Evolutionary conservation across 2,888 invertebrate species (phyloP).

Genomic region (Myopa testacea): DNA sequence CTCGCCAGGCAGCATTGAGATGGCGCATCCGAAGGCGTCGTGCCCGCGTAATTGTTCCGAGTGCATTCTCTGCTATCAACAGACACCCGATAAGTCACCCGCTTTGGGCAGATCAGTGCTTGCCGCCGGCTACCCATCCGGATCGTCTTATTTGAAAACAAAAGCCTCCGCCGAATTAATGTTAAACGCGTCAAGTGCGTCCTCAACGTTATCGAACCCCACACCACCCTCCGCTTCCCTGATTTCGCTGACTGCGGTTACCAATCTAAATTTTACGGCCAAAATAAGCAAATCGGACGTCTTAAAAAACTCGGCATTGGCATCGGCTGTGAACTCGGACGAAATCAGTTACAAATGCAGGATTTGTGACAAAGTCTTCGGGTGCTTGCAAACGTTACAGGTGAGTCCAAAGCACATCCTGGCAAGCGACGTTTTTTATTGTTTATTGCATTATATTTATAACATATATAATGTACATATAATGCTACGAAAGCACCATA

Average conservation of each 20-base stretch:
- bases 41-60: conserved; percentile 59
- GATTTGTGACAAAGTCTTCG: conserved; percentile 68
- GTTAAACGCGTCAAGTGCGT: conserved; percentile 30
- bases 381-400: conserved; percentile 66
- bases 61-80: conserved; percentile 58
- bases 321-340: conserved; percentile 50
- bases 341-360: conserved; percentile 66
- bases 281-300: conserved; percentile 28
- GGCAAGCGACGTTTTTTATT: too few species aligned
- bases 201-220: conserved; percentile 28
- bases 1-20: not conserved
- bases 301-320: conserved; percentile 21
- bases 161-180: conserved; percentile 43
- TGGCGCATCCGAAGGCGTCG: conserved; percentile 35
- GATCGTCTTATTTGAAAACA: conserved; percentile 37
- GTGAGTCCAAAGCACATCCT: conserved; percentile 51
- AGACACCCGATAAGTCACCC: conserved; percentile 49
- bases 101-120: not conserved
- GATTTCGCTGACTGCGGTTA: conserved; percentile 57
- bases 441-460: too few species aligned
- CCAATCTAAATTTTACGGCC: conserved; percentile 55
- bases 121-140: not conserved
- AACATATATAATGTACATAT: too few species aligned
- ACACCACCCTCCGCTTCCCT: conserved; percentile 37
- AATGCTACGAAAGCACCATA: too few species aligned